Conservation (phyloP, 2,113 vertebrate genomes). For the Anas platyrhynchos region DNA sequence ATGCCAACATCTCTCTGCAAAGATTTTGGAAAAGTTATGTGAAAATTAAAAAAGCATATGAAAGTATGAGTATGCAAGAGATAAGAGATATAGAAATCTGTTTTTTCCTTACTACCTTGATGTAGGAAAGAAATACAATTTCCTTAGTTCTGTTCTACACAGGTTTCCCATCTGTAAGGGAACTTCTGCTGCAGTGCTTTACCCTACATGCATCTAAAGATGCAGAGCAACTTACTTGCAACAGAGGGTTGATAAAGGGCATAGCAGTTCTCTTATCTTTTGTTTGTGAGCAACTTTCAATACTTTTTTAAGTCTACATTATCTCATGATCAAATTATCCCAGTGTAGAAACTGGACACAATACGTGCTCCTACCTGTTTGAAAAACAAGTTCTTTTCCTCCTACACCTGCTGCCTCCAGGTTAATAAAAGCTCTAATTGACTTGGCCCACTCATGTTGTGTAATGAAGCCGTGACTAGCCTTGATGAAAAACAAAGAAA, state of each 20-base stretch:
- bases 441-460: conserved; percentile 93
- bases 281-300: neutral
- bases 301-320: neutral
- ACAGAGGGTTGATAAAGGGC: neutral
- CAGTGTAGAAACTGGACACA: neutral
- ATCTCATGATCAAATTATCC: conserved; percentile 1
- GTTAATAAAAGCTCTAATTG: conserved; percentile 94
- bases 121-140: neutral
- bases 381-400: conserved; percentile 98
- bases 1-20: neutral
- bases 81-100: accelerated
- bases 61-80: neutral
- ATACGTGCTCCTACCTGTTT: conserved; percentile 86
- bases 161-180: neutral
- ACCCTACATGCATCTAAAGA: neutral
- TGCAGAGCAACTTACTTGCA: neutral
- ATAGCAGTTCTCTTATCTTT: neutral
- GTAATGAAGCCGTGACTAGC: conserved; percentile 99
- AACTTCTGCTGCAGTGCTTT: neutral
- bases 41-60: neutral
- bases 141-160: neutral
- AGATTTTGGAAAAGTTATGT: neutral
- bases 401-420: conserved; percentile 98
- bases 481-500: conserved; percentile 74
- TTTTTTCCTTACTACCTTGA: neutral